Evolutionary conservation across 2,797 vertebrate genomes (phyloP).

Genomic region (Tokudaia muenninki): DNA sequence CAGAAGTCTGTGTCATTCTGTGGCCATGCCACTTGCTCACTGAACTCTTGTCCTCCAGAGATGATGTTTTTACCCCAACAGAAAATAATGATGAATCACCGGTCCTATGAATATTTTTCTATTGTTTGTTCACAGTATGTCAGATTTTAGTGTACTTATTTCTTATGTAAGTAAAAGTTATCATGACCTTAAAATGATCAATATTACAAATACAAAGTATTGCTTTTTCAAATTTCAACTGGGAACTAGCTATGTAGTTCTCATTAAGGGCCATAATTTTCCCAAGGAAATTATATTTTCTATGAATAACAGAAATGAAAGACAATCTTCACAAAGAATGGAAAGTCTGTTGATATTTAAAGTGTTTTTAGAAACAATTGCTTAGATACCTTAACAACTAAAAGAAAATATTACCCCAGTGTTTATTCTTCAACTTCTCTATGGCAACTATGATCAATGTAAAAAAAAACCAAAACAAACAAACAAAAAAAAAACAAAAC

Average conservation of each 20-base stretch:
- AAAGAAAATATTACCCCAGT: constrained; percentile 20
- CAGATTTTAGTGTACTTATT: constrained; percentile 67
- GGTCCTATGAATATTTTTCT: constrained; percentile 77
- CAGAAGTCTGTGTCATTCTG: constrained; percentile 71
- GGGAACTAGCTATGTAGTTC: neutral
- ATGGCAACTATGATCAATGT: neutral
- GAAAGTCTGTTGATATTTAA: constrained; percentile 18
- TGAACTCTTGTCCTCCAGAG: constrained; percentile 73
- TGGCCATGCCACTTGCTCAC: constrained; percentile 60
- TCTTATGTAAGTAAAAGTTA: constrained; percentile 59
- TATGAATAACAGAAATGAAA: neutral
- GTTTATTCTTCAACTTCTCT: constrained; percentile 18
- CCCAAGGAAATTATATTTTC: neutral
- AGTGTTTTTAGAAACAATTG: neutral
- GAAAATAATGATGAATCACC: constrained; percentile 83
- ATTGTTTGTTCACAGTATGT: constrained; percentile 67
- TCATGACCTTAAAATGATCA: constrained; percentile 53
- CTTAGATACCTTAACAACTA: constrained; percentile 44
- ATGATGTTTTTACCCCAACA: constrained; percentile 72
- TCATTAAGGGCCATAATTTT: constrained; percentile 26
- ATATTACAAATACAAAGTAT: neutral
- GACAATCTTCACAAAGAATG: constrained; percentile 25
- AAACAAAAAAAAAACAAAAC: neutral
- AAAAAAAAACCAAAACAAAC: constrained; percentile 26
- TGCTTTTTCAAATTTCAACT: constrained; percentile 49